Conservation (phyloP, 1,140 invertebrate genomes). For the Nixonia krombeini region DNA sequence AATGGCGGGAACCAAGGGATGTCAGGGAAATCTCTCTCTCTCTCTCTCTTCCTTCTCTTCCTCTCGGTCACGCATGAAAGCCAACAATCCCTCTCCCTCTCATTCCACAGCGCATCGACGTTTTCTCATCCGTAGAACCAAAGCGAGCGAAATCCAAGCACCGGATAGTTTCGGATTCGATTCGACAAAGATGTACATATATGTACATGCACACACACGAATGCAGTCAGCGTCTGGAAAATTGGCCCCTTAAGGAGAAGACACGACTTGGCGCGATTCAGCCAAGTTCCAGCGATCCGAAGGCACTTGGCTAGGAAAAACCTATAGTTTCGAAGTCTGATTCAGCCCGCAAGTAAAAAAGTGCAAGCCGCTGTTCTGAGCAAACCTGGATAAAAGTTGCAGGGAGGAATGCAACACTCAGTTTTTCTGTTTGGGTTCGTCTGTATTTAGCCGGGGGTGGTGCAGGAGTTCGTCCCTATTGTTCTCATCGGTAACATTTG, state of each 20-base stretch:
- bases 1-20: slow-evolving; percentile 30
- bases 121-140: slow-evolving; percentile 26
- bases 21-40: slow-evolving; percentile 10
- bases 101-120: slow-evolving; percentile 1
- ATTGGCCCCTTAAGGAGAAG: slow-evolving; percentile 32
- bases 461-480: no score
- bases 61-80: not conserved
- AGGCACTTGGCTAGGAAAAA: slow-evolving; percentile 30
- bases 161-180: slow-evolving; percentile 26
- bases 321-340: slow-evolving; percentile 29
- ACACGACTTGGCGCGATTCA: slow-evolving; percentile 15
- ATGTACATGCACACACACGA: slow-evolving; percentile 4
- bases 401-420: no score
- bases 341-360: slow-evolving; percentile 25
- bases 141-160: slow-evolving; percentile 14
- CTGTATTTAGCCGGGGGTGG: no score
- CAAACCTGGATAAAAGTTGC: no score
- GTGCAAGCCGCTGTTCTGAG: no score
- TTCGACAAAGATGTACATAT: slow-evolving; percentile 20
- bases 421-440: no score
- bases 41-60: slow-evolving; percentile 6
- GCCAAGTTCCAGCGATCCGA: slow-evolving; percentile 11
- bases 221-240: slow-evolving; percentile 24
- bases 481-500: no score
- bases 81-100: slow-evolving; percentile 2